Evolutionary conservation across 2,888 invertebrate species (phyloP).

Genomic region (Drosophila kuntzei): DNA sequence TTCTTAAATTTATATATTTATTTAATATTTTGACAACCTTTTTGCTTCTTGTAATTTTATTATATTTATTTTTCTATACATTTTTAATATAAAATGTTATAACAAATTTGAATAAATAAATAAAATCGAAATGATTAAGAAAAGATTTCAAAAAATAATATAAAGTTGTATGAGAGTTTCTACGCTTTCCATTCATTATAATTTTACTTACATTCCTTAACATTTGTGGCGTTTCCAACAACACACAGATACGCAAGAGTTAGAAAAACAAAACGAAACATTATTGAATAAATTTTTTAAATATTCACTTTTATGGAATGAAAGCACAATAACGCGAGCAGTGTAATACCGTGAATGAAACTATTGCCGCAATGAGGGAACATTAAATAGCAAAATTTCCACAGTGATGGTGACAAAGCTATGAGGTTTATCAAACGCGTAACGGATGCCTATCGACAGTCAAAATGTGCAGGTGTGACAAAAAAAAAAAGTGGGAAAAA

Average conservation of each 20-base stretch:
- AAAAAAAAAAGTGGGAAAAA: conserved; percentile 21
- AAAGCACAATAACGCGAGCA: conserved; percentile 22
- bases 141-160: background rate
- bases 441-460: conserved; percentile 50
- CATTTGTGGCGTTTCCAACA: conserved; percentile 41
- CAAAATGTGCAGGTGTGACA: conserved; percentile 64
- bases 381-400: conserved; percentile 63
- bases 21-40: too few relatives aligned
- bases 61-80: too few relatives aligned
- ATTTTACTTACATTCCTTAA: conserved; percentile 64
- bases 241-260: conserved; percentile 41
- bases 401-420: conserved; percentile 55
- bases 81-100: too few relatives aligned
- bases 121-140: background rate
- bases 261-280: conserved; percentile 55
- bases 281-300: conserved; percentile 23
- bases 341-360: conserved; percentile 59
- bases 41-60: too few relatives aligned
- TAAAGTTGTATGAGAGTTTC: background rate
- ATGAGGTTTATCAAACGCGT: conserved; percentile 57
- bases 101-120: too few relatives aligned
- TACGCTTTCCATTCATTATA: background rate
- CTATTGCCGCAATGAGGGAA: conserved; percentile 22
- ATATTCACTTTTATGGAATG: background rate
- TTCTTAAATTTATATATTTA: background rate